Evolutionary conservation across 2,888 invertebrate species (phyloP).

Genomic region (Gari tellinella): DNA sequence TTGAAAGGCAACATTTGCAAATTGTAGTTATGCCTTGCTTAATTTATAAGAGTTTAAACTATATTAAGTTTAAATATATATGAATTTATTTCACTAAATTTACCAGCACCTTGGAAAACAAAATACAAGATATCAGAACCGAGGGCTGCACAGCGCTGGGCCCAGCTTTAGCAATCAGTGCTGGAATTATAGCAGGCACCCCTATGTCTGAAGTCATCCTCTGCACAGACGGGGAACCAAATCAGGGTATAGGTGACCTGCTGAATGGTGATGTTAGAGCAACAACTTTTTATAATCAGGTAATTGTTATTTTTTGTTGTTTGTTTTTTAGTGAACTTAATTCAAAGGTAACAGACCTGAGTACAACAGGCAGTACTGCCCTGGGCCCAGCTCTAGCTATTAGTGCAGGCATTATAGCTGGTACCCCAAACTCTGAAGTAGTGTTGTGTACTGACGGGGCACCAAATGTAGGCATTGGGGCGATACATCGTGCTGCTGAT

Average conservation of each 20-base stretch:
- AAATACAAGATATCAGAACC: constrained; percentile 42
- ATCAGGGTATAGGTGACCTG: constrained; percentile 74
- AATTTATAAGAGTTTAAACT: no score
- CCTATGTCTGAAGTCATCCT: constrained; percentile 77
- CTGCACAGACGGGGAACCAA: constrained; percentile 80
- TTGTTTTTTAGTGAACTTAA: constrained; percentile 52
- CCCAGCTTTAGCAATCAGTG: constrained; percentile 76
- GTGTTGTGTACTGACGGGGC: constrained; percentile 81
- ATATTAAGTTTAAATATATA: no score
- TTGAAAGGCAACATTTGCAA: no score
- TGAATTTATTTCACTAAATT: no score
- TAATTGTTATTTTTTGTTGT: constrained; percentile 4
- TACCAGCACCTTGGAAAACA: constrained; percentile 20
- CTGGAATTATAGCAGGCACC: constrained; percentile 69
- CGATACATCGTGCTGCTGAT: constrained; percentile 8
- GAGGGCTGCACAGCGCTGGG: constrained; percentile 78
- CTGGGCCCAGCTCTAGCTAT: constrained; percentile 78
- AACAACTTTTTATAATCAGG: constrained; percentile 47
- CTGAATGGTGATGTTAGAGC: constrained; percentile 10
- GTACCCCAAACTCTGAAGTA: constrained; percentile 74
- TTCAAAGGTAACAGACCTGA: constrained; percentile 57
- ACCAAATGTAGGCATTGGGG: constrained; percentile 78
- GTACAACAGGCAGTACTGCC: constrained; percentile 71
- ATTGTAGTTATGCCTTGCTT: no score
- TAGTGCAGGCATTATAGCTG: constrained; percentile 73